Percentiles rank a stretch among this genome's conserved stretches.
Evolutionary conservation across 2,888 invertebrate genomes (phyloP).

Genomic region (Stenchaetothrips biformis): DNA sequence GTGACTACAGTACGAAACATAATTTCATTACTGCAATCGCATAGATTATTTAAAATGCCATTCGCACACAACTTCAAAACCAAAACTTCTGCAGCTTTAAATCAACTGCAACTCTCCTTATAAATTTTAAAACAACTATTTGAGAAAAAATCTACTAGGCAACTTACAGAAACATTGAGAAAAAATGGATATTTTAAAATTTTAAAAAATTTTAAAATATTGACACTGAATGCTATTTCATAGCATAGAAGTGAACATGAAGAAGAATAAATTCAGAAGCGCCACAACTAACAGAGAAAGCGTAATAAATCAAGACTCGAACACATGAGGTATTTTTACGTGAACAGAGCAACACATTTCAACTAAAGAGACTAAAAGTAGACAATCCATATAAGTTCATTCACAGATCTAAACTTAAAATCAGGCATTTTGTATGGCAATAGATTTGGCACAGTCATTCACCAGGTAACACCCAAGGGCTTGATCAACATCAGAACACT

Average conservation of each 20-base stretch:
- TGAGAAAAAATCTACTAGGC: too few relatives aligned
- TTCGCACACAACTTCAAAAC: too few relatives aligned
- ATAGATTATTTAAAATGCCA: too few relatives aligned
- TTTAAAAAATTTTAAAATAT: too few relatives aligned
- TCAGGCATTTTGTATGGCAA: neutral
- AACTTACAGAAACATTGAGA: too few relatives aligned
- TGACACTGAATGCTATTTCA: too few relatives aligned
- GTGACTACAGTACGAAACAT: too few relatives aligned
- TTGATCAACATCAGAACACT: neutral
- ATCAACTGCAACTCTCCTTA: too few relatives aligned
- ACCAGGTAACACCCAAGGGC: neutral
- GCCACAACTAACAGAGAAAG: neutral
- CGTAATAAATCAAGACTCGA: neutral
- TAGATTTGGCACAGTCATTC: conserved; percentile 2
- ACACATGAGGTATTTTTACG: neutral
- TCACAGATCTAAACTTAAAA: conserved; percentile 12
- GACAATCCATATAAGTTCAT: neutral
- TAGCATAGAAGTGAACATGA: neutral
- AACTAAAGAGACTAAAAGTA: neutral
- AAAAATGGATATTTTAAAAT: too few relatives aligned
- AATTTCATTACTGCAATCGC: too few relatives aligned
- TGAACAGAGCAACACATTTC: neutral
- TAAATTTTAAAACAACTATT: too few relatives aligned
- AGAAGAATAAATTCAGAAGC: neutral
- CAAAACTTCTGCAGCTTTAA: too few relatives aligned